Conservation (phyloP, 2,113 vertebrate species). For the Rhinichthys klamathensis region DNA sequence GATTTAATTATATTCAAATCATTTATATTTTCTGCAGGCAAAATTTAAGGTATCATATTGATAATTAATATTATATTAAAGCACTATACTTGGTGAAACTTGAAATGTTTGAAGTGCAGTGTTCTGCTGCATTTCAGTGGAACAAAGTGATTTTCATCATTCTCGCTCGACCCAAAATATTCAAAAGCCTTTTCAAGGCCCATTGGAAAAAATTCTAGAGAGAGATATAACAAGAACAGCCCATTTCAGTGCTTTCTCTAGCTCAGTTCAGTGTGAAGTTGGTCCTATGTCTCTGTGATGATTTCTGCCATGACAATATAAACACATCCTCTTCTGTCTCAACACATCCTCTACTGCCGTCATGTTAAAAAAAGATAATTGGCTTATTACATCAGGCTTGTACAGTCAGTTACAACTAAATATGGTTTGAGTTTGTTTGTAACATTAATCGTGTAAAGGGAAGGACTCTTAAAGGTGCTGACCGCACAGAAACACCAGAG, state of each 20-base stretch:
- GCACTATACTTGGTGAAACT: background rate
- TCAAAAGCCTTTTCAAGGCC: background rate
- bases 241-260: background rate
- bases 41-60: no score
- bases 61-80: no score
- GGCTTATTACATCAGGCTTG: background rate
- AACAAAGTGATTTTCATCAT: background rate
- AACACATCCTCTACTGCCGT: background rate
- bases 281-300: background rate
- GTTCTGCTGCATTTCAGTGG: background rate
- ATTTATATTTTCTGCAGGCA: no score
- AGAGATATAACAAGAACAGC: background rate
- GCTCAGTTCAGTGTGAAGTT: background rate
- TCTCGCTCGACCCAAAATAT: background rate
- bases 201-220: background rate
- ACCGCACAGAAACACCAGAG: constrained; percentile 8
- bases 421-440: background rate
- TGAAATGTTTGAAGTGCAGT: background rate
- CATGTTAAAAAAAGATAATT: background rate
- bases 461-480: background rate
- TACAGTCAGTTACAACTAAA: background rate
- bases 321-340: background rate
- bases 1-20: no score
- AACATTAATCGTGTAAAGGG: background rate
- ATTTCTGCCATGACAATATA: background rate